Evolutionary conservation across 2,888 invertebrate genomes (phyloP).

Genomic region (Achlya flavicornis): DNA sequence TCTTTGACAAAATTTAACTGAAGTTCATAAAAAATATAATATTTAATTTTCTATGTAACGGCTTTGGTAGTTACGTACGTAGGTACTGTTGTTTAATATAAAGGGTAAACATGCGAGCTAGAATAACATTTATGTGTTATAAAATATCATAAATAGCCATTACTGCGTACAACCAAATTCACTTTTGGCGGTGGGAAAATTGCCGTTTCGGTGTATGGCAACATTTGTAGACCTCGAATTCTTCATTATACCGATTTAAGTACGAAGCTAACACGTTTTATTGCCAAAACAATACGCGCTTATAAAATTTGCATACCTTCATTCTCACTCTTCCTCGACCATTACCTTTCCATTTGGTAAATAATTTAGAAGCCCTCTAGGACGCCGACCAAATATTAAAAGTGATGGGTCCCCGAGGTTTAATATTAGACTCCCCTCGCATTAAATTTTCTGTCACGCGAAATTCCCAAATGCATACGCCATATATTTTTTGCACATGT

Average conservation of each 20-base stretch:
- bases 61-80: no score
- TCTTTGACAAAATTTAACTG: no score
- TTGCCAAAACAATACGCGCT: constrained; percentile 72
- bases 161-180: constrained; percentile 61
- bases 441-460: constrained; percentile 83
- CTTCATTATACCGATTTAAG: constrained; percentile 66
- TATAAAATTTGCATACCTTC: constrained; percentile 82
- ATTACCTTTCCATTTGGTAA: constrained; percentile 84
- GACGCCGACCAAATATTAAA: constrained; percentile 82
- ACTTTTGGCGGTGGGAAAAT: constrained; percentile 53
- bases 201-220: constrained; percentile 40
- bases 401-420: constrained; percentile 83
- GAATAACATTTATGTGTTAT: constrained; percentile 4
- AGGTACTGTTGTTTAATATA: no score
- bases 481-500: constrained; percentile 84
- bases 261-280: constrained; percentile 65
- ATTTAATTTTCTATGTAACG: no score
- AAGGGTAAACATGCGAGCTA: background rate
- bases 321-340: constrained; percentile 80
- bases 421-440: constrained; percentile 83
- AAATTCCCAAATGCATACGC: constrained; percentile 83
- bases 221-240: constrained; percentile 56
- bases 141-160: constrained; percentile 56
- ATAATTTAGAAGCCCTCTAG: constrained; percentile 83
- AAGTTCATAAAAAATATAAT: no score